Base-by-base conservation (phyloP, 2,888 invertebrate species). In the Cephus runcator region DNA sequence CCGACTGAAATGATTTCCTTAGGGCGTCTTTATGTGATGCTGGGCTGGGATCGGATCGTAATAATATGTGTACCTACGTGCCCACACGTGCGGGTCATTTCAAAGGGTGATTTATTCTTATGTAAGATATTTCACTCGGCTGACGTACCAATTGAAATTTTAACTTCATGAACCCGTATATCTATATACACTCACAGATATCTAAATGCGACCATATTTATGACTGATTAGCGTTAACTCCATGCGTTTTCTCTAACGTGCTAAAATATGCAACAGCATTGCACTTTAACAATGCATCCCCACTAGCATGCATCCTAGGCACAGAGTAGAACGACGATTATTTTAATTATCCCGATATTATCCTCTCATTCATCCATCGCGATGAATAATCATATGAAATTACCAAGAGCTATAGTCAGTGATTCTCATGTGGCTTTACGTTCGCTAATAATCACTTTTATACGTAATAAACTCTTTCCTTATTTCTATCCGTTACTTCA, bases 361-460 rank as follows among this genome's bases (percentile, higher is more conserved):
- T 79, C 83, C 84, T 34, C 71, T 71, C 31, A 33, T 71, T 34
- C 71, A 71, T 23, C 71, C 80, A 82, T 81, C 81, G 81, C 85
- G 84, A 87, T 87, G 86, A 87, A 87, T 87, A 87, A 86, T 87
- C 86, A 86, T 85, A 86, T 86, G 83, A 85, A 85, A 86, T 87
- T 85, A 83, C 82, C 83, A 83, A 83, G 40, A 75, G 30, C 77
- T 71, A 75, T 69, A 69, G 6, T 56, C 84, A 84, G 82, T 83
- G 85, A 83, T 83, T 84, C 85, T 84, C 85, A 85, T 56, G 23
- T 23, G 23, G 56, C 1, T 56, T 56, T 56, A 0, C 9, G 9
- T 23, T 56, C 23, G 23, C 56, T 56, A 9, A 56, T 9, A 56
- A 56, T 56, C 23, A 56, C 56, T 56, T 56, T 23, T 23, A 56